phyloP scores from a whole-genome alignment of 92 coral and sea anemone genomes.

The Blastomussa wellsi region DNA sequence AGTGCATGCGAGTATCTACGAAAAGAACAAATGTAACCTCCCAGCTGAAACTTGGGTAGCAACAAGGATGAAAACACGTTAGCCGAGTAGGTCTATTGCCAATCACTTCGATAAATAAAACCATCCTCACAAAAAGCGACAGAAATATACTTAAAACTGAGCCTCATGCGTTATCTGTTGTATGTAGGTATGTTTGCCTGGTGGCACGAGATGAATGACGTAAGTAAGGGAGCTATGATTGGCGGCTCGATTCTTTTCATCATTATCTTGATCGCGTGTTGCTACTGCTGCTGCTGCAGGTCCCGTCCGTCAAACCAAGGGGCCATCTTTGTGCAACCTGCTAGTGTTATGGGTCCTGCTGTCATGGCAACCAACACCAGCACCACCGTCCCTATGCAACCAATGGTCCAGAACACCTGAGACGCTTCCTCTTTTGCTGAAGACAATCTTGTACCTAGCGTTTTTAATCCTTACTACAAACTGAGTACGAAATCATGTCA shows the following conservation, averaged over 20 bases:
- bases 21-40: too few relatives aligned
- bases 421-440: too few relatives aligned
- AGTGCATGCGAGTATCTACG: too few relatives aligned
- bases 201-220: slow-evolving; percentile 30
- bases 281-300: slow-evolving; percentile 42
- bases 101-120: too few relatives aligned
- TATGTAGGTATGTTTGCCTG: slow-evolving; percentile 41
- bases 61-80: too few relatives aligned
- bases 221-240: slow-evolving; percentile 18
- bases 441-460: not conserved
- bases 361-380: slow-evolving; percentile 42
- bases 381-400: slow-evolving; percentile 30
- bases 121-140: too few relatives aligned
- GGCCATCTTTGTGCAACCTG: slow-evolving; percentile 11
- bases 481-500: too few relatives aligned
- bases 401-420: not conserved
- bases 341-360: slow-evolving; percentile 25
- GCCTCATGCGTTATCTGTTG: too few relatives aligned
- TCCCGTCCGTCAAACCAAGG: slow-evolving; percentile 3
- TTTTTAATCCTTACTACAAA: not conserved
- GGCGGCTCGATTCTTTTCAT: slow-evolving; percentile 19
- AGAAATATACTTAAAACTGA: too few relatives aligned
- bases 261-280: slow-evolving; percentile 16
- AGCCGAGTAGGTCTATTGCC: too few relatives aligned
- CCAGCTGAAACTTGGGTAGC: too few relatives aligned